phyloP scores from a whole-genome alignment of 2,113 vertebrate genomes.

The Calcarius ornatus region DNA sequence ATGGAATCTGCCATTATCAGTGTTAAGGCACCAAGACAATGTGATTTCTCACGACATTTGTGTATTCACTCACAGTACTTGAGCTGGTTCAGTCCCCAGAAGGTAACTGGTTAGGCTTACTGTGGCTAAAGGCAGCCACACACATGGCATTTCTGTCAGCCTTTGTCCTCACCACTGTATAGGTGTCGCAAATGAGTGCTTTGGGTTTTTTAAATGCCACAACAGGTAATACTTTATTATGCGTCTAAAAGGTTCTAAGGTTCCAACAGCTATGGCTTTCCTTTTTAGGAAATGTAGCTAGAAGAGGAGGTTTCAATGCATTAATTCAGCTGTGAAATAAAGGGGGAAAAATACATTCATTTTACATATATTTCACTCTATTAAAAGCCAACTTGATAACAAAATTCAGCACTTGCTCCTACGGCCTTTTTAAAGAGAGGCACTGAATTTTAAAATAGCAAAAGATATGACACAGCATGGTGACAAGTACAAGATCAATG shows the following conservation, averaged over 20 bases:
- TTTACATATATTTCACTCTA: not conserved
- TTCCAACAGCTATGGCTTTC: not conserved
- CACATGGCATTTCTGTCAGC: not conserved
- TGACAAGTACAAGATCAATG: conserved; percentile 54
- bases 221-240: not conserved
- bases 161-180: not conserved
- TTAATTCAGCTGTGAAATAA: not conserved
- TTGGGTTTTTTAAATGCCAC: not conserved
- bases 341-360: not conserved
- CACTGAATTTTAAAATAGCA: conserved; percentile 34
- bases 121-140: not conserved
- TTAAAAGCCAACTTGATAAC: conserved; percentile 40
- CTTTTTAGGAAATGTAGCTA: not conserved
- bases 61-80: not conserved
- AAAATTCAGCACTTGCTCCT: conserved; percentile 44
- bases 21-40: not conserved
- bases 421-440: conserved; percentile 13
- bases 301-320: not conserved
- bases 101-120: not conserved
- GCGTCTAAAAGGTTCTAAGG: not conserved
- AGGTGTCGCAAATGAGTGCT: accelerated
- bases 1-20: not conserved
- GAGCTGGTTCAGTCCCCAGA: not conserved
- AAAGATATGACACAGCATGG: conserved; percentile 20
- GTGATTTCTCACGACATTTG: not conserved